phyloP scores from a whole-genome alignment of 2,797 vertebrate genomes.

The Erpetoichthys calabaricus region DNA sequence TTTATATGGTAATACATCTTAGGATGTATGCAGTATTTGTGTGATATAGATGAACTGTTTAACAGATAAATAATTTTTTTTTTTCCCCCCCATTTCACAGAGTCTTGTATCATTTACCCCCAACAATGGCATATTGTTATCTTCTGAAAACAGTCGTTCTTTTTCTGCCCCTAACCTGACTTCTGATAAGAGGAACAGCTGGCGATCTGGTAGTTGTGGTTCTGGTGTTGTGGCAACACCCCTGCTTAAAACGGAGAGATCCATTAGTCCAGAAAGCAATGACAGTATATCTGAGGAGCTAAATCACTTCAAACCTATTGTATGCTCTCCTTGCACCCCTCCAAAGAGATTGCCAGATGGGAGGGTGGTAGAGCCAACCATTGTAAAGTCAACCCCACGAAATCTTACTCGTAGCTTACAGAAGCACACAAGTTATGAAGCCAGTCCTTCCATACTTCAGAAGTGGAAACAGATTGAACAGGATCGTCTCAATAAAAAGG shows the following conservation, averaged over 20 bases:
- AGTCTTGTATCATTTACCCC: constrained; percentile 40
- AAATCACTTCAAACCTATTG: constrained; percentile 94
- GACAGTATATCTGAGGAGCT: constrained; percentile 96
- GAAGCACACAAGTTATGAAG: constrained; percentile 76
- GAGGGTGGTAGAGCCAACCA: constrained; percentile 64
- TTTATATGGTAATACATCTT: too few relatives aligned
- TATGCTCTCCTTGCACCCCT: constrained; percentile 87
- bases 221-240: constrained; percentile 28
- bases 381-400: constrained; percentile 84
- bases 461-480: constrained; percentile 90
- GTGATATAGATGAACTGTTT: too few relatives aligned
- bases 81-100: constrained; percentile 18
- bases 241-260: constrained; percentile 55
- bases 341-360: constrained; percentile 83
- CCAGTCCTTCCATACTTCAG: constrained; percentile 74
- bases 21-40: too few relatives aligned
- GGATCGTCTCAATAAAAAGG: constrained; percentile 74
- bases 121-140: constrained; percentile 67
- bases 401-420: constrained; percentile 73
- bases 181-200: constrained; percentile 48
- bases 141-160: constrained; percentile 78
- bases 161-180: constrained; percentile 67
- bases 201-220: constrained; percentile 22
- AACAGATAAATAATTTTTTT: too few relatives aligned
- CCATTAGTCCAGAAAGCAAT: constrained; percentile 88